Percentiles rank a stretch among this genome's conserved stretches.
Evolutionary conservation across 2,888 invertebrate genomes (phyloP).

Genomic region (Ferrisia virgata): DNA sequence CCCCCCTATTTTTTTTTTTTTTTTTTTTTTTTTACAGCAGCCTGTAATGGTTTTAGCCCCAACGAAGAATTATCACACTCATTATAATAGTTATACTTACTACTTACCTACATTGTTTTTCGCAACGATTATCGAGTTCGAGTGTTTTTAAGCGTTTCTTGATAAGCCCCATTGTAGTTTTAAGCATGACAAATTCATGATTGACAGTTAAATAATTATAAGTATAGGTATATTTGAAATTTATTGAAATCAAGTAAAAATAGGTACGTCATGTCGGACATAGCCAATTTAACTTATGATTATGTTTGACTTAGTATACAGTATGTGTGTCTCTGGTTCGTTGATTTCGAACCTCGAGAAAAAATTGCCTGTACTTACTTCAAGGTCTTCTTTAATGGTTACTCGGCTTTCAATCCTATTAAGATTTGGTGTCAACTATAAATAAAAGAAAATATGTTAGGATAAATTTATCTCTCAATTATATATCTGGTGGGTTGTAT

Average conservation of each 20-base stretch:
- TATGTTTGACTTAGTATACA: too few species aligned
- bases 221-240: too few species aligned
- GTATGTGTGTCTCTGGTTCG: background rate
- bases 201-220: background rate
- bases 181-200: background rate
- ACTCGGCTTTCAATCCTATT: background rate
- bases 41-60: too few species aligned
- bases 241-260: background rate
- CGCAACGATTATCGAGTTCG: background rate
- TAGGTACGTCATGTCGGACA: background rate
- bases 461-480: background rate
- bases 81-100: too few species aligned
- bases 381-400: conserved; percentile 1
- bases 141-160: background rate
- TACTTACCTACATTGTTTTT: background rate
- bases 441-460: background rate
- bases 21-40: too few species aligned
- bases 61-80: background rate
- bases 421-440: background rate
- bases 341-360: background rate
- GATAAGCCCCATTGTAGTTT: background rate
- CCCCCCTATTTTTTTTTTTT: too few species aligned
- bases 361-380: conserved; percentile 7
- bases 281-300: background rate
- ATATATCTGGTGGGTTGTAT: background rate